Conservation (phyloP, 2,888 invertebrate genomes). For the Rhaphigaster nebulosa region DNA sequence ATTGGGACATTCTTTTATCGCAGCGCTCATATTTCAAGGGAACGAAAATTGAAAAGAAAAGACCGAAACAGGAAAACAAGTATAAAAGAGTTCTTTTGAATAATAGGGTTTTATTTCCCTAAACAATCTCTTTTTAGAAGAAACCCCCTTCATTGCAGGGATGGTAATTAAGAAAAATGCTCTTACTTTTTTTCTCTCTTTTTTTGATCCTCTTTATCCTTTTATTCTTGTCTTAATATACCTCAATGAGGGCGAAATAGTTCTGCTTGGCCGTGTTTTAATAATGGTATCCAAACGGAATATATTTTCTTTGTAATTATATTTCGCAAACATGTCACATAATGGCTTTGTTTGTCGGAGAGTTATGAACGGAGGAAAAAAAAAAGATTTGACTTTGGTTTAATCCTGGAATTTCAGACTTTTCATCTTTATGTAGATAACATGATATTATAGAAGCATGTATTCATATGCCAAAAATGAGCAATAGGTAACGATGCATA, state of each 20-base stretch:
- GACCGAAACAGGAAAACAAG: slow-evolving; percentile 8
- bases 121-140: slow-evolving; percentile 7
- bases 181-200: slow-evolving; percentile 16
- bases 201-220: neutral
- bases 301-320: neutral
- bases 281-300: neutral
- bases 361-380: neutral
- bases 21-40: slow-evolving; percentile 25
- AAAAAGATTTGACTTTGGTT: too few species aligned
- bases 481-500: too few species aligned
- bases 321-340: neutral
- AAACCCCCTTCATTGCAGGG: neutral
- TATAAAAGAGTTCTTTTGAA: slow-evolving; percentile 13
- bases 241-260: neutral
- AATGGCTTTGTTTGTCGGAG: neutral
- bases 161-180: slow-evolving; percentile 29
- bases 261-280: neutral
- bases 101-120: slow-evolving; percentile 34
- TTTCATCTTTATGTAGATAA: too few species aligned
- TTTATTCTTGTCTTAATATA: neutral
- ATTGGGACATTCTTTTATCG: slow-evolving; percentile 41
- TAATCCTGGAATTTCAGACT: too few species aligned
- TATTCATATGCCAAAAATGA: too few species aligned
- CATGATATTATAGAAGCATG: too few species aligned
- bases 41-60: slow-evolving; percentile 19